Evolutionary conservation across 2,888 invertebrate species (phyloP).

Genomic region (Lasioglossum malachurum): DNA sequence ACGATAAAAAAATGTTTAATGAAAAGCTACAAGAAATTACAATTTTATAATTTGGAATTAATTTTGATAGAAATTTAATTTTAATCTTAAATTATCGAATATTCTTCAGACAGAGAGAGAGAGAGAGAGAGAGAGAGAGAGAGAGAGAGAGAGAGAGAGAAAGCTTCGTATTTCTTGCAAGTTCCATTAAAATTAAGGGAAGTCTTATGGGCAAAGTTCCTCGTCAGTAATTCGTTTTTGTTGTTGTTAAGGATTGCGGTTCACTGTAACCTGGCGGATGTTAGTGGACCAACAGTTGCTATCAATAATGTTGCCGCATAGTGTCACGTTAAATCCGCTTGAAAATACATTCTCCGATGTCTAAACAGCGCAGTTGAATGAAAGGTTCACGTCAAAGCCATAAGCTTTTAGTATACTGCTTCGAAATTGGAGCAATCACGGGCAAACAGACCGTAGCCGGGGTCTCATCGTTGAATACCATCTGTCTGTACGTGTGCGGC

Average conservation of each 20-base stretch:
- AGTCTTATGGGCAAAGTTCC: too few relatives aligned
- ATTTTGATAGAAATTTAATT: too few relatives aligned
- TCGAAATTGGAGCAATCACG: slow-evolving; percentile 29
- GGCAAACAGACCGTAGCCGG: not conserved
- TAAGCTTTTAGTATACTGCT: slow-evolving; percentile 10
- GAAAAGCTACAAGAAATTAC: too few relatives aligned
- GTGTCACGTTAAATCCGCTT: not conserved
- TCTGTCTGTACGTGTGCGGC: not conserved
- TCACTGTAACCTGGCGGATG: not conserved
- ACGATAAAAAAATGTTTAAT: too few relatives aligned
- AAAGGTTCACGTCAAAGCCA: slow-evolving; percentile 23
- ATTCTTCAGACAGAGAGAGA: too few relatives aligned
- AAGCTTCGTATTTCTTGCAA: too few relatives aligned
- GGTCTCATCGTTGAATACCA: not conserved
- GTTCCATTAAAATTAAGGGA: too few relatives aligned
- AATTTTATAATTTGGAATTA: too few relatives aligned
- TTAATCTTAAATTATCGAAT: too few relatives aligned
- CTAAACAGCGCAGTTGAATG: not conserved
- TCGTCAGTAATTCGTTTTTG: not conserved
- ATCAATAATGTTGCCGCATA: slow-evolving; percentile 5
- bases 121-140: too few relatives aligned
- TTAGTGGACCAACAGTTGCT: not conserved
- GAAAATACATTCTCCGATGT: slow-evolving; percentile 7
- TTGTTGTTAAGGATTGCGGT: not conserved
- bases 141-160: too few relatives aligned